These are phyloP conservation scores for Drosophila neonasuta DNA, from an alignment of 2,888 invertebrate species.

Conservation along the genomic window DNA sequence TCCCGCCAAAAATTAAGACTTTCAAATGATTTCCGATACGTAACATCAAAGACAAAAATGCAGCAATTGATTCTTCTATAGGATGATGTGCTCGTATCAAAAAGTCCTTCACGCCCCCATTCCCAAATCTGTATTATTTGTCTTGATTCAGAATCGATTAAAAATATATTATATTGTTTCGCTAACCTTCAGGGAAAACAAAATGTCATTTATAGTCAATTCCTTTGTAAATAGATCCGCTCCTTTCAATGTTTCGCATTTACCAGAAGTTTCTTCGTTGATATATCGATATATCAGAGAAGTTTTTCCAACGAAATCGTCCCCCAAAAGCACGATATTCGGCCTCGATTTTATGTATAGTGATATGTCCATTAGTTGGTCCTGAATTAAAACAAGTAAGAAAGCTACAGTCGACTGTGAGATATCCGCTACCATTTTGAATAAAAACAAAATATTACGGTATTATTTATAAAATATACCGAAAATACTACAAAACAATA, in stretches of 20 bases:
- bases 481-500: too few species aligned
- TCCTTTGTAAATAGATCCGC: conserved; percentile 99
- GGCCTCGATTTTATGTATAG: conserved; percentile 76
- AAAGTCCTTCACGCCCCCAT: conserved; percentile 98
- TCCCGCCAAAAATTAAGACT: conserved; percentile 85
- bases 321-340: conserved; percentile 98
- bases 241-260: conserved; percentile 91
- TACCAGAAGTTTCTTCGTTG: conserved; percentile 94
- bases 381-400: too few species aligned
- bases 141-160: too few species aligned
- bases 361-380: too few species aligned
- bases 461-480: too few species aligned
- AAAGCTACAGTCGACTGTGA: too few species aligned
- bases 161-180: not conserved
- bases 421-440: too few species aligned
- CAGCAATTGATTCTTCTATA: conserved; percentile 91
- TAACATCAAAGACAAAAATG: conserved; percentile 99
- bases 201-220: conserved; percentile 97
- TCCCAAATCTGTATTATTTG: conserved; percentile 92
- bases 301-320: conserved; percentile 99
- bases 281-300: conserved; percentile 99
- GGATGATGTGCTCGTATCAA: conserved; percentile 92
- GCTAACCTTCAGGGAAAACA: conserved; percentile 96
- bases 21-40: conserved; percentile 98
- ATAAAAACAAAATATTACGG: too few species aligned